Evolutionary conservation across 2,888 invertebrate genomes (phyloP), one percentile per base, ranked within the genome.

Genomic region (Neelides folsomi): DNA sequence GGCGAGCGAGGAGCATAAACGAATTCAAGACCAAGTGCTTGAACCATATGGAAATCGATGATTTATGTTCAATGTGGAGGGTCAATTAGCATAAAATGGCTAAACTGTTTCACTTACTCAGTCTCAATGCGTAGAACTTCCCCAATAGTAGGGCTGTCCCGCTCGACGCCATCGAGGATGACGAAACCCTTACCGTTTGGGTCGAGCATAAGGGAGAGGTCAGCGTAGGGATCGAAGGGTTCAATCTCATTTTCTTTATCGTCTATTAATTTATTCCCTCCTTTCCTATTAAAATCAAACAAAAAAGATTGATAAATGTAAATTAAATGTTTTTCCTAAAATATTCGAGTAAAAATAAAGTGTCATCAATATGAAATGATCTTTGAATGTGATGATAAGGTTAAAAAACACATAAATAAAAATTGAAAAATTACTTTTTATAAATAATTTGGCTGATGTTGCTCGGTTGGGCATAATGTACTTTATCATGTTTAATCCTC

Each of bases 101-200:
- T 12, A n/a, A 45, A 45, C 15, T 37, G 40, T 27, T 27, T 8
- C 18, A 67, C 73, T 72, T 64, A 79, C 80, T 76, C 75, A 10
- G 75, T 71, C 63, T 75, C 75, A 54, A 77, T 66, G 42, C 76
- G 78, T 66, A 81, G 79, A 70, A 85, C 71, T 64, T 83, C 79
- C 0, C 77, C 81, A 53, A 87, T 74, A 3, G 79, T 80, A 0
- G 84, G 85, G 69, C 83, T 83, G 56, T 79, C 76, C 1, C 74
- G 72, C 49, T 75, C 70, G 54, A 78, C 77, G 42, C 77, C 73
- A 60, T 78, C 77, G 44, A 73, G 72, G 54, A 70, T 72, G 55
- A 72, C 72, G 53, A 34, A 73, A 70, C 37, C 76, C 74, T 36
- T 77, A 72, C 44, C 63, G 36, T 59, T 62, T 10, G 63, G 63